phyloP scores from a whole-genome alignment of 2,888 invertebrate genomes.

The Lasiommata megera region DNA sequence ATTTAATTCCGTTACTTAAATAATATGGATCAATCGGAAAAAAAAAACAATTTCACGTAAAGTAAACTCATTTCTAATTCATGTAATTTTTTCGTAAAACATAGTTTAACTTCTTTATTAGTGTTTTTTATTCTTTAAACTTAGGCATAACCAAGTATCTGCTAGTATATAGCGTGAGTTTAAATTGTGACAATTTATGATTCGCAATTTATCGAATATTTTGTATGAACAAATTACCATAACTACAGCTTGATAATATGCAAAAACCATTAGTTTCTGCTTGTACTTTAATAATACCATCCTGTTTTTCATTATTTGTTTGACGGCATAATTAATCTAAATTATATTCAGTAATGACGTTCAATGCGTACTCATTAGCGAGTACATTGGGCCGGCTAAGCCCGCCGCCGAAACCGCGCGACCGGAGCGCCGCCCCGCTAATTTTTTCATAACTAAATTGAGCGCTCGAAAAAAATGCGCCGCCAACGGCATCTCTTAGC shows the following conservation, averaged over 20 bases:
- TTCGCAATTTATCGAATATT: slow-evolving; percentile 2
- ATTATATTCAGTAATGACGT: slow-evolving; percentile 33
- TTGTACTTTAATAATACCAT: slow-evolving; percentile 22
- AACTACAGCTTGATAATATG: slow-evolving; percentile 19
- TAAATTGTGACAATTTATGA: background rate
- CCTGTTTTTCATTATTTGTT: slow-evolving; percentile 33
- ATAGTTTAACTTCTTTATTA: too few species aligned
- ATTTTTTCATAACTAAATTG: slow-evolving; percentile 70
- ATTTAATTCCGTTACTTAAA: too few species aligned
- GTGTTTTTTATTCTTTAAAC: too few species aligned
- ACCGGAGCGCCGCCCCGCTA: slow-evolving; percentile 63
- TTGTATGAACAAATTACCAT: slow-evolving; percentile 9
- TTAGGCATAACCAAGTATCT: background rate
- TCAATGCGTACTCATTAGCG: slow-evolving; percentile 29
- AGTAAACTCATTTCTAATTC: too few species aligned
- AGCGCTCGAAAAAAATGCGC: slow-evolving; percentile 63
- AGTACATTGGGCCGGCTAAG: slow-evolving; percentile 16
- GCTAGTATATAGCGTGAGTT: too few species aligned
- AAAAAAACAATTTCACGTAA: too few species aligned
- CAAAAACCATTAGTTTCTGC: slow-evolving; percentile 28
- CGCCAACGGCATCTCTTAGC: slow-evolving; percentile 77
- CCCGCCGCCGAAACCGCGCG: slow-evolving; percentile 29
- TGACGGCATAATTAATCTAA: slow-evolving; percentile 35
- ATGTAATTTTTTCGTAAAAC: too few species aligned
- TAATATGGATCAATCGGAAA: too few species aligned